Conservation (phyloP, 2,113 vertebrate genomes). For the Lamprologus ornatipinnis region DNA sequence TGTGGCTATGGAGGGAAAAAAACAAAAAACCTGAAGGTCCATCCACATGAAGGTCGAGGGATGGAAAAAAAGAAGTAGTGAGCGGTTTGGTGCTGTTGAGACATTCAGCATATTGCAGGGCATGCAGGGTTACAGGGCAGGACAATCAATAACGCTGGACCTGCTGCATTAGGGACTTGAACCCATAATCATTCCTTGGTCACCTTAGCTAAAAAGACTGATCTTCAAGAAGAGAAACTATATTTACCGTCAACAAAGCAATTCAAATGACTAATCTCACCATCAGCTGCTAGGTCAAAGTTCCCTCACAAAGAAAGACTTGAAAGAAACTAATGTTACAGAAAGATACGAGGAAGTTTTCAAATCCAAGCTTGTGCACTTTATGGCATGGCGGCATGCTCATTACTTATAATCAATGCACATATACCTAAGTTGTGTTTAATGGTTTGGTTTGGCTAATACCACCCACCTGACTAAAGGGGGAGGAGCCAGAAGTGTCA, state of each 20-base stretch:
- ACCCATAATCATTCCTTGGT: conserved; percentile 1
- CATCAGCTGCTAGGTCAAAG: conserved; percentile 11
- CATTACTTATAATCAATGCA: neutral
- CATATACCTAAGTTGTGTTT: neutral
- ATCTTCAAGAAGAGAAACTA: conserved; percentile 8
- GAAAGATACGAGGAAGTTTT: neutral
- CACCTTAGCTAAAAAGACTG: conserved; percentile 18
- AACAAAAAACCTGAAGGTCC: neutral
- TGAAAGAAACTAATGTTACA: neutral
- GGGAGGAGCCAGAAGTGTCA: conserved; percentile 5
- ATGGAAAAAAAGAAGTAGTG: neutral
- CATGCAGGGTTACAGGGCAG: neutral
- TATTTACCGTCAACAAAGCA: conserved; percentile 26
- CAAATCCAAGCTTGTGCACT: neutral
- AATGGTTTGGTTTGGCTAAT: conserved; percentile 16
- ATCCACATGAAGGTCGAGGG: neutral
- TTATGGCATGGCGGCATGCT: neutral
- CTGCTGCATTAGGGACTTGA: neutral
- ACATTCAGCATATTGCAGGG: conserved; percentile 1
- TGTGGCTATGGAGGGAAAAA: neutral
- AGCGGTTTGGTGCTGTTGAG: neutral
- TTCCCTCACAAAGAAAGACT: neutral
- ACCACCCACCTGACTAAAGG: neutral
- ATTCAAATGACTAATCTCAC: conserved; percentile 25
- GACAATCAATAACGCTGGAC: conserved; percentile 30